phyloP scores from a whole-genome alignment of 2,797 vertebrate species.

The Hydrolagus colliei region DNA sequence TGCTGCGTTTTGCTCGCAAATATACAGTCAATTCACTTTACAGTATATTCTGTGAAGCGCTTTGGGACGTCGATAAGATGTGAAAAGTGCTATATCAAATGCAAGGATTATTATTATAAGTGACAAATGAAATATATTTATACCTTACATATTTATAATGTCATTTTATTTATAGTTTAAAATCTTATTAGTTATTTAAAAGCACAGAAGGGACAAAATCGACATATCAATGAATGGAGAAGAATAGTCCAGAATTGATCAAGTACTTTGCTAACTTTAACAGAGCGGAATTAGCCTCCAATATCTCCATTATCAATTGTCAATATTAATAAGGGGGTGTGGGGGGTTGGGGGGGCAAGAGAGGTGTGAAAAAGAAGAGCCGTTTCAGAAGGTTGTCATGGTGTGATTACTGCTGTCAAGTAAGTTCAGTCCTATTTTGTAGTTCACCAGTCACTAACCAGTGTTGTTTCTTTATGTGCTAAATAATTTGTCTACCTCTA shows the following conservation, averaged over 20 bases:
- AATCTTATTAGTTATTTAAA: no score
- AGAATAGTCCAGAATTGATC: neutral
- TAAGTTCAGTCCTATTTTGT: neutral
- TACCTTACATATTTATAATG: no score
- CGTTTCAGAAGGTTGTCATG: neutral
- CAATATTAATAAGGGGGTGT: neutral
- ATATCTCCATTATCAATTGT: neutral
- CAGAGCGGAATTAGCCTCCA: neutral
- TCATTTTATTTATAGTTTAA: no score
- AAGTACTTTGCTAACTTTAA: neutral
- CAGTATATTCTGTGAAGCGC: no score
- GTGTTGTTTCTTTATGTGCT: conserved; percentile 15
- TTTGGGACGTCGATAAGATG: no score
- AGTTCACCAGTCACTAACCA: neutral
- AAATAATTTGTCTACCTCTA: conserved; percentile 6
- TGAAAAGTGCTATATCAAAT: no score
- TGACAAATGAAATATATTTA: neutral
- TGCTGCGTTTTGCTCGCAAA: no score
- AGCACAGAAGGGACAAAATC: no score
- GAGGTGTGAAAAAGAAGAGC: no score
- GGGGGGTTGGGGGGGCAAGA: neutral
- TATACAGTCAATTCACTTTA: no score
- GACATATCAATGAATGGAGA: no score
- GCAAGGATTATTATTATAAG: neutral
- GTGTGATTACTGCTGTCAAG: neutral